Conservation (phyloP, 2,888 invertebrate species). For the Tyria jacobaeae region DNA sequence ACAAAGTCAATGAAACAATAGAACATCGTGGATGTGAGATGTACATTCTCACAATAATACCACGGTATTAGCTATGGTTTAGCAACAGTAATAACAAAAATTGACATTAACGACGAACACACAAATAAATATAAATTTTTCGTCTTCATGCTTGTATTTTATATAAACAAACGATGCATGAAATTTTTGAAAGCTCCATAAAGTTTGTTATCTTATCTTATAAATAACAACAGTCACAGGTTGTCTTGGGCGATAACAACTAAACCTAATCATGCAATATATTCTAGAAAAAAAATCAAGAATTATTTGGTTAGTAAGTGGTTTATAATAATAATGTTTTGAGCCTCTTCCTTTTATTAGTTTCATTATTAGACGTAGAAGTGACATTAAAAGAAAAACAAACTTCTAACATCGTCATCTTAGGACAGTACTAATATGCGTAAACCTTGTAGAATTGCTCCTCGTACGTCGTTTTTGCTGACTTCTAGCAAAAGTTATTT, state of each 20-base stretch:
- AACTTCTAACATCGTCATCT: too few species aligned
- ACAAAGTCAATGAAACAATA: constrained; percentile 52
- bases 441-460: too few species aligned
- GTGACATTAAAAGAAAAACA: background rate
- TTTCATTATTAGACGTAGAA: background rate
- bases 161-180: constrained; percentile 57
- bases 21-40: constrained; percentile 24
- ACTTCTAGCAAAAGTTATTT: too few species aligned
- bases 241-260: constrained; percentile 10
- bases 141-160: constrained; percentile 55
- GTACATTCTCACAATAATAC: constrained; percentile 56
- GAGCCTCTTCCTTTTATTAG: background rate
- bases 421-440: too few species aligned
- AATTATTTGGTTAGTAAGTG: background rate
- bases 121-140: constrained; percentile 57
- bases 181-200: constrained; percentile 57
- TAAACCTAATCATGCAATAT: constrained; percentile 12
- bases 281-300: background rate
- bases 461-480: too few species aligned
- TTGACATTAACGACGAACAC: constrained; percentile 58
- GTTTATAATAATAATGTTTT: background rate
- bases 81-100: constrained; percentile 60
- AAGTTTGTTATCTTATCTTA: constrained; percentile 36
- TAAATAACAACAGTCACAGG: constrained; percentile 34
- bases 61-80: constrained; percentile 55